These are phyloP conservation scores for Pseudomyrmex flavicornis DNA, from an alignment of 1,140 invertebrate species.

Conservation along the genomic window DNA sequence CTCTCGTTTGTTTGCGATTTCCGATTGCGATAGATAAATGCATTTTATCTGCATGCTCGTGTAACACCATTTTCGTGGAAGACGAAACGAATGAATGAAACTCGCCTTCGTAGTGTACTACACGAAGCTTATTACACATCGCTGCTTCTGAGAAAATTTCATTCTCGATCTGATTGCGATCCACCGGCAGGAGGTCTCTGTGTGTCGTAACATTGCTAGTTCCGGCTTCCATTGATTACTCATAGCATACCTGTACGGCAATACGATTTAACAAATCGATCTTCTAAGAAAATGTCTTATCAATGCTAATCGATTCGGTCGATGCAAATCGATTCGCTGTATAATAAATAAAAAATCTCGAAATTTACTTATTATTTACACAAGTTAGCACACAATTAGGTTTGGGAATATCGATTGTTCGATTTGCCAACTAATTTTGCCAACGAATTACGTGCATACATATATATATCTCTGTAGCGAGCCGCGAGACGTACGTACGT, in stretches of 20 bases:
- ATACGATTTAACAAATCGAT: conserved; percentile 43
- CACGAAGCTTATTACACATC: conserved; percentile 15
- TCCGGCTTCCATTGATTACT: conserved; percentile 72
- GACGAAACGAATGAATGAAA: conserved; percentile 45
- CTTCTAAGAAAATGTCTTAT: conserved; percentile 52
- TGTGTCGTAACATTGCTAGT: conserved; percentile 41
- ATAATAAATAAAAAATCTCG: no score
- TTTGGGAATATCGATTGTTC: no score
- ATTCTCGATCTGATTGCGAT: conserved; percentile 65
- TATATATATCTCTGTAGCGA: neutral
- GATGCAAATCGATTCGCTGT: neutral
- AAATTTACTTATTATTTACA: no score
- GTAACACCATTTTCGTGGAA: conserved; percentile 60
- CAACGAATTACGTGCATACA: neutral
- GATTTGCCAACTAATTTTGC: neutral
- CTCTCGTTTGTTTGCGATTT: neutral
- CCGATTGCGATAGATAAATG: no score
- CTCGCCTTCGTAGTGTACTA: conserved; percentile 12
- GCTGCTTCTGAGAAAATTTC: conserved; percentile 70
- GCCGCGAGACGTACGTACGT: neutral
- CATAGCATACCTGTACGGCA: conserved; percentile 56
- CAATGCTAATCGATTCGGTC: neutral
- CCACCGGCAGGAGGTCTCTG: conserved; percentile 17
- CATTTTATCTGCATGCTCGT: neutral
- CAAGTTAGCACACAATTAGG: no score